Evolutionary conservation across 2,888 invertebrate species (phyloP), one percentile per base, ranked within the genome.

Genomic region (Agrilus biguttatus): DNA sequence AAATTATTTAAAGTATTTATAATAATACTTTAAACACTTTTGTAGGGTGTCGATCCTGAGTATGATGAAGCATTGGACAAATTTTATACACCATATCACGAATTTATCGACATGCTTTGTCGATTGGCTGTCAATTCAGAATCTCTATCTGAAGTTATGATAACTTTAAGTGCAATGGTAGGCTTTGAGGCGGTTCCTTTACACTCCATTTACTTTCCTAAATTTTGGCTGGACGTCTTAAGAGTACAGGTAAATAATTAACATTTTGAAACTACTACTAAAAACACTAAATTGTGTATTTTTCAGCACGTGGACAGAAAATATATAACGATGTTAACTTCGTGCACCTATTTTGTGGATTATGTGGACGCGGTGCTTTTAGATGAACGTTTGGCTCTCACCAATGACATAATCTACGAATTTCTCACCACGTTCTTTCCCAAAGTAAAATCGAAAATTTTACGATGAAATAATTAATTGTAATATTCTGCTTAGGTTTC

Each of bases 161-260:
- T 93, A 46, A 81, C 83, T 58, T 69, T 93, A 50, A 88, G 89
- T 60, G 86, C 87, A 43, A 78, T 91, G 73, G 83, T 92, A 41
- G 93, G 91, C 45, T 83, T 88, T 51, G 93, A 95, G 69, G 91
- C 83, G 39, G 86, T 87, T 36, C 88, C 90, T 2, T 70, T 93
- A 48, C 83, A 90, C 68, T 81, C 88, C 58, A 85, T 83, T 47
- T 80, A 84, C 61, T 93, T 93, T 67, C 89, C 93, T 13, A 83
- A 89, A 57, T 77, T 93, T 56, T 93, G 92, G 93, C 73, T 86
- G 47, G 92, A 92, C 61, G 85, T 92, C 41, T 80, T 84, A 55
- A 77, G 81, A 49, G 78, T 83, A 8, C 78, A 79, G 65, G 81
- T 53, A 43, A 33, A 34, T 17, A 21, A n/a, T 38, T 34, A 17